These are phyloP conservation scores for Maconellicoccus hirsutus DNA, from an alignment of 1,140 invertebrate species.

Conservation along the genomic window DNA sequence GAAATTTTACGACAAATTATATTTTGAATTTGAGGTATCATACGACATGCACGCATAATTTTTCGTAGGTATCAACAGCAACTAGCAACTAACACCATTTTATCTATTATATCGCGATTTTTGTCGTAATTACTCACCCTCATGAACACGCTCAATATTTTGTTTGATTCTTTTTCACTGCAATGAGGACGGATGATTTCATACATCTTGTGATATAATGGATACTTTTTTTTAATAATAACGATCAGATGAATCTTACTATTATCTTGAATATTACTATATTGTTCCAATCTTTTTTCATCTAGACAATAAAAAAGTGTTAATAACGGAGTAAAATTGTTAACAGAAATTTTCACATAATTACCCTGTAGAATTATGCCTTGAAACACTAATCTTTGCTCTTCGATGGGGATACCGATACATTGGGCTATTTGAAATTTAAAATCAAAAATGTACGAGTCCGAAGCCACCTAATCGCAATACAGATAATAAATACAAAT, in stretches of 20 bases:
- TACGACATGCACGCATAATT: too few relatives aligned
- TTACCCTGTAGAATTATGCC: neutral
- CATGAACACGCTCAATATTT: constrained; percentile 11
- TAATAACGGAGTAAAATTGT: neutral
- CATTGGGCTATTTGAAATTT: neutral
- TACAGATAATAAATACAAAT: too few relatives aligned
- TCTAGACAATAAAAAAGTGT: neutral
- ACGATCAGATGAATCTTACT: neutral
- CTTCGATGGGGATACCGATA: neutral
- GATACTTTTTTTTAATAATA: neutral
- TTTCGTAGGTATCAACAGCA: too few relatives aligned
- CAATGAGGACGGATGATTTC: neutral
- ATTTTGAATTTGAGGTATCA: too few relatives aligned
- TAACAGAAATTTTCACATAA: neutral
- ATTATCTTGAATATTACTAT: neutral
- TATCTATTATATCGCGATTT: neutral
- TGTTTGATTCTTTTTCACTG: neutral
- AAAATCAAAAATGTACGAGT: neutral
- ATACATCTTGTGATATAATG: neutral
- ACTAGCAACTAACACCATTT: too few relatives aligned
- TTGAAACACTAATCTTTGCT: neutral
- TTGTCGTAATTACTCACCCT: neutral
- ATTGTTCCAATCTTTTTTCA: neutral
- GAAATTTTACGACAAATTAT: too few relatives aligned
- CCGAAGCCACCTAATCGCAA: neutral